Evolutionary conservation across 2,113 vertebrate genomes (phyloP), one percentile per base, ranked within the genome.

Genomic region (Cryptotis parvus): DNA sequence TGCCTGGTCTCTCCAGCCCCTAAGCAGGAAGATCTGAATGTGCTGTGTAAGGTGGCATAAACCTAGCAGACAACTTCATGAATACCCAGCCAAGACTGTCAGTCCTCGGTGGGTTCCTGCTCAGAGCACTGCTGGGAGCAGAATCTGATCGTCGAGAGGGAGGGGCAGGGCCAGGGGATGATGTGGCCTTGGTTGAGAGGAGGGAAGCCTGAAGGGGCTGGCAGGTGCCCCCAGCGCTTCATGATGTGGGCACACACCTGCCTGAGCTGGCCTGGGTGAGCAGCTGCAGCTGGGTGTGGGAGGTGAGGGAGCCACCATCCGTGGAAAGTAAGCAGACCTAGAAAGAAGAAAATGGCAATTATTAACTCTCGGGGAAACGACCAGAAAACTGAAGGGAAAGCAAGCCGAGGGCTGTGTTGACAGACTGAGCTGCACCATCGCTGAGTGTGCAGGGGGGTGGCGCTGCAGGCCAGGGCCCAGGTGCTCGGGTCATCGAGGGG

Each of bases 291-390:
- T 83, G 68, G 58, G n/a, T n/a, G n/a, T n/a, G n/a, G n/a, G n/a
- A n/a, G n/a, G n/a, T n/a, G n/a, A n/a, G n/a, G n/a, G n/a, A n/a
- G n/a, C n/a, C n/a, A n/a, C 27, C 65, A 18, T 89, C 14, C 91
- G 63, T 91, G 61, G 84, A 73, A 92, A 87, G 69, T 33, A 79
- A 84, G 79, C 81, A 87, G 55, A 63, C 24, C 31, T 87, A 83
- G 65, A n/a, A 22, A 22, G 52, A 55, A 58, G 24, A 58, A 24
- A 58, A 58, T 22, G 55, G 55, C 39, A 69, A 55, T 84, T 63
- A 94, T 77, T 91, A 91, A 89, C 92, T 86, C 80, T 33, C 39
- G 80, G 35, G 29, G 2, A 22, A 69, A 70, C 8, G 27, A 58
- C 55, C 55, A 58, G 18, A 24, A 58, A 58, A 58, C 22, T 12